Conservation (phyloP, 2,797 vertebrate genomes). For the Myiotriccus ornatus region DNA sequence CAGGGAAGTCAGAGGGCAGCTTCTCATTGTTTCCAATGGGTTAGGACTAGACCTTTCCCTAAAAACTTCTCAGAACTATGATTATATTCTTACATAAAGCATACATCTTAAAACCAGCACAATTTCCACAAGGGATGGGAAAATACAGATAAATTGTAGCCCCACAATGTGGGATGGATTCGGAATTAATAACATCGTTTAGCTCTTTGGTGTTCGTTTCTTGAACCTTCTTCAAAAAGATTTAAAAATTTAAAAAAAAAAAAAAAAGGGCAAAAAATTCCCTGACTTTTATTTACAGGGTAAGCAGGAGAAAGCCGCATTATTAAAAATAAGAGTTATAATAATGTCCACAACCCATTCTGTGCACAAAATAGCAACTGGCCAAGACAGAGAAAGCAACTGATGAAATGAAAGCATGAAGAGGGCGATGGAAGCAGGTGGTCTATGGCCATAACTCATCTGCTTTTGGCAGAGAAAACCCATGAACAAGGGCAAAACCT, state of each 20-base stretch:
- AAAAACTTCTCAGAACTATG: not conserved
- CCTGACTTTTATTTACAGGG: not conserved
- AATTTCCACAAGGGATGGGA: not conserved
- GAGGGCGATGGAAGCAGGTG: not conserved
- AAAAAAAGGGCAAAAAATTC: not conserved
- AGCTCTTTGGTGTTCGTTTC: not conserved
- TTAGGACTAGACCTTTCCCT: not conserved
- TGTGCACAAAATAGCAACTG: not conserved
- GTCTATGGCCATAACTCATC: not conserved
- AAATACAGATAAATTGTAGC: not conserved
- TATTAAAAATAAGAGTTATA: not conserved
- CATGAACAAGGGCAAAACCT: not conserved
- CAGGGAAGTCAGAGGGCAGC: not conserved
- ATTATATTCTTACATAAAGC: not conserved
- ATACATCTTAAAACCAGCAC: not conserved
- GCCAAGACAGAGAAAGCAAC: not conserved
- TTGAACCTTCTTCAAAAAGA: not conserved
- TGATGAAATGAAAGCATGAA: not conserved
- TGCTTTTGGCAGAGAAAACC: conserved; percentile 27
- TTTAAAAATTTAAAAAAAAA: fast-evolving
- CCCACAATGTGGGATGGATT: not conserved
- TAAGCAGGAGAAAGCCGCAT: not conserved
- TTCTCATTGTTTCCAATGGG: not conserved
- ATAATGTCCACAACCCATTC: not conserved
- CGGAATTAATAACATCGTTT: not conserved